phyloP scores from a whole-genome alignment of 2,888 invertebrate genomes.

The Mactromeris polynyma region DNA sequence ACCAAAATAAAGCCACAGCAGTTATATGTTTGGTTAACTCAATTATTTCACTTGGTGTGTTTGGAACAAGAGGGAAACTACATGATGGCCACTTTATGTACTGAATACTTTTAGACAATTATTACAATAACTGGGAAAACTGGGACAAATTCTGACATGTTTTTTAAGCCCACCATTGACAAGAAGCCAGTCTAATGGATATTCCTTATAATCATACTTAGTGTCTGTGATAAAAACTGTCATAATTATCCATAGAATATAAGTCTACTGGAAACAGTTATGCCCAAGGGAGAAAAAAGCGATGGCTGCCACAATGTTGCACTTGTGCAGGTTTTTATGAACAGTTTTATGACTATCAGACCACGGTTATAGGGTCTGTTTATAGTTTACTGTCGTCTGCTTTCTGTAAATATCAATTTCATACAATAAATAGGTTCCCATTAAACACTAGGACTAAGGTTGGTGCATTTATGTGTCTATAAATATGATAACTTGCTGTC shows the following conservation, averaged over 20 bases:
- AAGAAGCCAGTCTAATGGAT: neutral
- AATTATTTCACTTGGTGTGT: too few relatives aligned
- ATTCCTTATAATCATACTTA: neutral
- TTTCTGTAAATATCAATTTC: neutral
- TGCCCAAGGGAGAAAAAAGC: neutral
- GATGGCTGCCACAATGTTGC: neutral
- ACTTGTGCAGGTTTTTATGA: slow-evolving; percentile 11
- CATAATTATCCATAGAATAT: neutral
- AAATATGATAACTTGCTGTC: neutral
- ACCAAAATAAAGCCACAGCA: too few relatives aligned
- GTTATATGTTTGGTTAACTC: too few relatives aligned
- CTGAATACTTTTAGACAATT: too few relatives aligned
- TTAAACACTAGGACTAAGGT: neutral
- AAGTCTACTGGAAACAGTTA: neutral
- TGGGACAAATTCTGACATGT: neutral
- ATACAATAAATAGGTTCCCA: neutral
- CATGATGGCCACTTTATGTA: too few relatives aligned
- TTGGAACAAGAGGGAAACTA: too few relatives aligned
- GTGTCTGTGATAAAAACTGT: neutral
- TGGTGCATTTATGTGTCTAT: slow-evolving; percentile 3
- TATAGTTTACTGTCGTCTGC: neutral
- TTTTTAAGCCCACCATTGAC: neutral
- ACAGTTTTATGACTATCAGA: neutral
- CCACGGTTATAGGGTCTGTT: neutral
- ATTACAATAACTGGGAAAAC: neutral